Base-by-base conservation (phyloP, 2,888 invertebrate genomes). In the Chrysina gloriosa region DNA sequence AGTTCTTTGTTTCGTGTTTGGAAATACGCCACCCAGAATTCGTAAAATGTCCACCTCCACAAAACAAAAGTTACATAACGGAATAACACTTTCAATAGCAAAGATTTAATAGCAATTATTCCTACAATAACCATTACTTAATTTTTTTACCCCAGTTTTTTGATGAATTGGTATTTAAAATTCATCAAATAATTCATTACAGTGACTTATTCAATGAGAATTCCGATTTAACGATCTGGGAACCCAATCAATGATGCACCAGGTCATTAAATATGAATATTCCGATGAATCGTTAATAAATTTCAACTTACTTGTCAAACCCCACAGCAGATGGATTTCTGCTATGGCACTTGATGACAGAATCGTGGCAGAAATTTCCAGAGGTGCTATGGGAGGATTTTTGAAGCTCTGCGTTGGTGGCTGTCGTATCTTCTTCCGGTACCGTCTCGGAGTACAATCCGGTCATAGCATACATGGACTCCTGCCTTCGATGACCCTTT, bases 381-480 rank as follows among this genome's bases (percentile, higher is more conserved):
- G 80, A 76, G 56, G 77, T 75, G 76, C 73, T 76, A 42, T 42
- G 42, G 16, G 54, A 29, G 9, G 56, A 3, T 36, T 56, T 36
- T 19, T 56, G 78, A 23, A 76, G 76, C 48, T 71, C 72, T 9
- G 52, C 69, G 21, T 68, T 19, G 31, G 36, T 36, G 9, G 63
- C 6, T 47, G 50, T 36, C 3, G 85, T 84, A 63, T 86, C 86
- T 74, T 89, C 89, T 71, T 86, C 86, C 74, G 89, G 87, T 29
- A 89, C 86, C 29, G 88, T 88, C 79, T 93, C 93, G 69, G 93
- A 91, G 82, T 94, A 94, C 68, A 94, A 85, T 27, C 93, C 93
- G 47, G 93, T 94, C 93, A 93, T 93, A 74, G 93, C 92, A 83
- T 94, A 94, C 92, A 93, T 93, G 78, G 93, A 93, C 83, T 94